Evolutionary conservation across 2,797 vertebrate species (phyloP).

Genomic region (Myotis myotis): DNA sequence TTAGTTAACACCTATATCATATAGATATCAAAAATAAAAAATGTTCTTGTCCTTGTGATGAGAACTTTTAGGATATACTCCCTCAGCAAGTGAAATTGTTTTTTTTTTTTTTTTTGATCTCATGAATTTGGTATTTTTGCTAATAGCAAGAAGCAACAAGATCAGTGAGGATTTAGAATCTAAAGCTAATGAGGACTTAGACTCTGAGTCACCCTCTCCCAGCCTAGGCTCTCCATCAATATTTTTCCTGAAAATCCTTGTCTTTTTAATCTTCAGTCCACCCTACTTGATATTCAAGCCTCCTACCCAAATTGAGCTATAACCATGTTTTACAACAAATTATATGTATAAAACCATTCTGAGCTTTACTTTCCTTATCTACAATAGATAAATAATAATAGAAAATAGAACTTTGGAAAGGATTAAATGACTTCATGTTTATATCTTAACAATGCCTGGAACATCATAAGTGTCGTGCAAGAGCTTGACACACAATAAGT

Average conservation of each 20-base stretch:
- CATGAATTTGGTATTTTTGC: not conserved
- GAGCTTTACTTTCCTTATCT: constrained; percentile 4
- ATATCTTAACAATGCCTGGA: constrained; percentile 38
- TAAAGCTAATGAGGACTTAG: constrained; percentile 16
- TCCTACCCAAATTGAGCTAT: constrained; percentile 28
- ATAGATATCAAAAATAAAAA: not conserved
- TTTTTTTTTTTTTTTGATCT: constrained; percentile 6
- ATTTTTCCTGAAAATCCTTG: not conserved
- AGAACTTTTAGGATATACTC: not conserved
- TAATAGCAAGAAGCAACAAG: constrained; percentile 1
- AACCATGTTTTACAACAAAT: not conserved
- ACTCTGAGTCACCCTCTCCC: not conserved
- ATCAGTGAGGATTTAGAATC: constrained; percentile 32
- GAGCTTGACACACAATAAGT: not conserved
- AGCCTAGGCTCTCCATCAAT: not conserved
- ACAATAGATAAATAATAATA: constrained; percentile 6
- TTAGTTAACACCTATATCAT: not conserved
- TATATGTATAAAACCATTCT: not conserved
- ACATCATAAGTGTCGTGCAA: not conserved
- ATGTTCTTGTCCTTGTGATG: not conserved
- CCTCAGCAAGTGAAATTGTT: not conserved
- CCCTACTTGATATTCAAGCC: not conserved
- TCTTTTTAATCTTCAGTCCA: not conserved
- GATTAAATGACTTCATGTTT: constrained; percentile 25
- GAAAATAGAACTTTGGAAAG: constrained; percentile 33